phyloP scores from a whole-genome alignment of 2,797 vertebrate species.

The Malurus leucopterus region DNA sequence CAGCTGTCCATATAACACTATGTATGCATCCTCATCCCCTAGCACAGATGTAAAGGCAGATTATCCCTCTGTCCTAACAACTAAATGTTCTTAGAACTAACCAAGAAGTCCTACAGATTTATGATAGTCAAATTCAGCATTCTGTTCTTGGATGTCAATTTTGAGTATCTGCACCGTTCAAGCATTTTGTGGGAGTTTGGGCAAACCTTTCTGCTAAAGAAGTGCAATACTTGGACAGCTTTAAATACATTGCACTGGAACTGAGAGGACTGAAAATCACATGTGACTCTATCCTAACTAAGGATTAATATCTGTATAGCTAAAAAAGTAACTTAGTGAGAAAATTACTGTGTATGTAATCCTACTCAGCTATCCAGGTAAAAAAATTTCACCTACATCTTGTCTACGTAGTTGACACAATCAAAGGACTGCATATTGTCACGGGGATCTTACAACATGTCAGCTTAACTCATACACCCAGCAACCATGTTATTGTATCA shows the following conservation, averaged over 20 bases:
- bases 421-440: not conserved
- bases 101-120: not conserved
- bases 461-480: not conserved
- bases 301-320: not conserved
- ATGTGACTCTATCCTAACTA: not conserved
- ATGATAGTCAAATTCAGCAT: not conserved
- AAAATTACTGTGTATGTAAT: not conserved
- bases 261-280: not conserved
- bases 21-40: not conserved
- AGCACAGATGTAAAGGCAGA: not conserved
- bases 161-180: not conserved
- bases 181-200: not conserved
- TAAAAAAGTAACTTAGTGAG: not conserved
- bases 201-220: not conserved
- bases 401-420: not conserved
- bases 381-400: not conserved
- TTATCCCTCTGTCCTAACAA: accelerated
- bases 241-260: not conserved
- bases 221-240: not conserved
- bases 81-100: not conserved
- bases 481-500: not conserved
- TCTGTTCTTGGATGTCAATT: not conserved
- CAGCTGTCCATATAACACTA: not conserved
- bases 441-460: not conserved
- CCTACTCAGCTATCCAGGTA: not conserved